Evolutionary conservation across 2,113 vertebrate species (phyloP).

Genomic region (Chrysochloris asiatica): DNA sequence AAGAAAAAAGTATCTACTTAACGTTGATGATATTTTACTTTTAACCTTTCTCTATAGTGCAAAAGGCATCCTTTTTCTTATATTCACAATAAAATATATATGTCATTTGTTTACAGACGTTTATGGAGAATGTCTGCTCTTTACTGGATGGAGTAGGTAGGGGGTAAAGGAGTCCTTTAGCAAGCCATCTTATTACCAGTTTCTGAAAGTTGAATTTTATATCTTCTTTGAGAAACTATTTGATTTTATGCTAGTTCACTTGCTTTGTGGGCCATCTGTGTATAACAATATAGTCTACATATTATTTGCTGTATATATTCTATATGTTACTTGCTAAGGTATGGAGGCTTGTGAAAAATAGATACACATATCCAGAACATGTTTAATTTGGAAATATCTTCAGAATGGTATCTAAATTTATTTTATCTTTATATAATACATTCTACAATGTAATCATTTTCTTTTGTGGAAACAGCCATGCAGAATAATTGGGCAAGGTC

Average conservation of each 20-base stretch:
- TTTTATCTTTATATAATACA: background rate
- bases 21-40: slow-evolving; percentile 70
- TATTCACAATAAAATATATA: slow-evolving; percentile 62
- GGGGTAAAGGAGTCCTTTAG: background rate
- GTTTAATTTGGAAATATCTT: slow-evolving; percentile 16
- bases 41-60: slow-evolving; percentile 65
- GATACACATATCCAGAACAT: background rate
- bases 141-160: background rate
- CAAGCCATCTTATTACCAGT: background rate
- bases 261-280: slow-evolving; percentile 9
- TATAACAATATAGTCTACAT: background rate
- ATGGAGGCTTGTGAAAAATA: background rate
- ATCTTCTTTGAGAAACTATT: background rate
- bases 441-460: background rate
- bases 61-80: slow-evolving; percentile 67
- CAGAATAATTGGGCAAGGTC: background rate
- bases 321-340: background rate
- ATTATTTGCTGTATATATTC: background rate
- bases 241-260: slow-evolving; percentile 42
- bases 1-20: slow-evolving; percentile 63
- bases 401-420: background rate
- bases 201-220: slow-evolving; percentile 51
- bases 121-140: background rate
- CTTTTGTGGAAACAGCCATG: background rate
- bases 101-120: slow-evolving; percentile 61